Base-by-base conservation (phyloP, 2,888 invertebrate species). In the Drosophila meridiana region DNA sequence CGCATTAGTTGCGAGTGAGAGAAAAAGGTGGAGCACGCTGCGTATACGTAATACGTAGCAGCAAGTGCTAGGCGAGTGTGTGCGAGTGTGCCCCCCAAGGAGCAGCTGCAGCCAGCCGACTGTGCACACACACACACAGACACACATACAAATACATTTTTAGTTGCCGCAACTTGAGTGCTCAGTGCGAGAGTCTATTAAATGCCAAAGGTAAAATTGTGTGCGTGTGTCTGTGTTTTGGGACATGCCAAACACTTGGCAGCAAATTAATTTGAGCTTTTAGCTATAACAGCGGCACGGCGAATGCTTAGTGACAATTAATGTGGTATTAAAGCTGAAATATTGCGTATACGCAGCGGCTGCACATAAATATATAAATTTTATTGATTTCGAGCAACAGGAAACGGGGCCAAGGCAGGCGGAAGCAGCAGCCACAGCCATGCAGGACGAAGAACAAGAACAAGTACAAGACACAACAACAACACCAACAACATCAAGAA, bases 311-410 rank as follows among this genome's bases (percentile, higher is more conserved):
- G 52, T 63, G 60, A 57, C 57, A 73, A 77, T 77, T 73, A 73
- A 77, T 60, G 48, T 36, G 20, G 58, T n/a, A 61, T 73, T 69
- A 77, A 77, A 77, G 62, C 71, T 62, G 59, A 55, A 77, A 74
- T 78, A 65, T 78, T 48, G 43, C 65, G 70, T 63, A 66, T 63
- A 71, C 70, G 74, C 57, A 26, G 11, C 26, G n/a, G 5, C 5
- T 34, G 60, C 43, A 73, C 57, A 63, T 69, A 63, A 73, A 73
- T 69, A 66, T 60, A 68, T 64, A 63, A 61, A 66, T 68, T 48
- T n/a, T 59, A 64, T 78, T 74, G 69, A 70, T 76, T 69, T 43
- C 55, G 45, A 50, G 69, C 20, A 58, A 56, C 66, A 68, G 76
- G 68, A 77, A 76, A 66, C 57, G 65, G 53, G 47, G 61, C 64